Evolutionary conservation across 2,797 vertebrate genomes (phyloP).

Genomic region (Mastacembelus armatus): DNA sequence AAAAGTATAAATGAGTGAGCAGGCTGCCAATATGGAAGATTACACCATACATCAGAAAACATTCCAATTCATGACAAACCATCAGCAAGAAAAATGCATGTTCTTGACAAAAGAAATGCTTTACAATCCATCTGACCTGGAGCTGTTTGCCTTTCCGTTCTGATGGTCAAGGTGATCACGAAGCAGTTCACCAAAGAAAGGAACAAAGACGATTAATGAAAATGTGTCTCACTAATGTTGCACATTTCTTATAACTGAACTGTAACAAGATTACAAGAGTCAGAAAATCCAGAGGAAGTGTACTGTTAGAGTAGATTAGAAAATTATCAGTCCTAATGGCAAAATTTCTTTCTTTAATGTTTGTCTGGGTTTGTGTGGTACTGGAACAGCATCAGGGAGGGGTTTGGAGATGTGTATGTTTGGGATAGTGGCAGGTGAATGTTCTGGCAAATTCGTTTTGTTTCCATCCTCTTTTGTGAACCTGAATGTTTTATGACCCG

Average conservation of each 20-base stretch:
- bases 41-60: slow-evolving; percentile 68
- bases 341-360: not conserved
- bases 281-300: too few species aligned
- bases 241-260: not conserved
- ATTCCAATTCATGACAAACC: slow-evolving; percentile 60
- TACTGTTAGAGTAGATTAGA: not conserved
- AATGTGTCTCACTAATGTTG: not conserved
- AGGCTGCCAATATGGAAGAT: slow-evolving; percentile 55
- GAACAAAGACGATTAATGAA: slow-evolving; percentile 17
- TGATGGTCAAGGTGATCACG: slow-evolving; percentile 18
- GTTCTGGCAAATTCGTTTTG: slow-evolving; percentile 23
- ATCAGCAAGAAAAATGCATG: slow-evolving; percentile 56
- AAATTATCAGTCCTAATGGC: not conserved
- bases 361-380: not conserved
- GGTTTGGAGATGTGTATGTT: too few species aligned
- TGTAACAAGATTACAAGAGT: not conserved
- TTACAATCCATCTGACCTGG: slow-evolving; percentile 32
- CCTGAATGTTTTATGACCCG: slow-evolving; percentile 49
- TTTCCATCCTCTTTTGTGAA: slow-evolving; percentile 45
- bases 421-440: slow-evolving; percentile 17
- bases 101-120: slow-evolving; percentile 44
- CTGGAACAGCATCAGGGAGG: too few species aligned
- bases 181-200: slow-evolving; percentile 9
- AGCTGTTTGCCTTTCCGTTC: slow-evolving; percentile 9
- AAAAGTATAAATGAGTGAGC: slow-evolving; percentile 58